Evolutionary conservation across 2,113 vertebrate genomes (phyloP).

Genomic region (Geococcyx californianus): DNA sequence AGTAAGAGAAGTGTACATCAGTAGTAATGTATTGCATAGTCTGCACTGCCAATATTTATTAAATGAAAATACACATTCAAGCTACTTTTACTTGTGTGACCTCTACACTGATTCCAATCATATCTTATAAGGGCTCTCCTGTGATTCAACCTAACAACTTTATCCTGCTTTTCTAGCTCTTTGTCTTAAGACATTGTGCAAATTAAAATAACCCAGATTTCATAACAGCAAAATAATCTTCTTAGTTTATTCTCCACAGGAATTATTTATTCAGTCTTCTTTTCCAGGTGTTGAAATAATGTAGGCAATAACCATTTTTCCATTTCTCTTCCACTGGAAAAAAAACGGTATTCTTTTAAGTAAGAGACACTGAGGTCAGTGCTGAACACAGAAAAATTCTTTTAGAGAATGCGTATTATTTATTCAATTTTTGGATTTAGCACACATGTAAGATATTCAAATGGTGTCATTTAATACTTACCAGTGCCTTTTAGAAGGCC

Average conservation of each 20-base stretch:
- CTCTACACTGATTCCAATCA: background rate
- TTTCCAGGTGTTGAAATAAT: background rate
- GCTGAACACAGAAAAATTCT: background rate
- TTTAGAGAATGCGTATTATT: background rate
- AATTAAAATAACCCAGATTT: background rate
- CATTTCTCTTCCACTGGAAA: background rate
- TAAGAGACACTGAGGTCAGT: background rate
- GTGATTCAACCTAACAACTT: background rate
- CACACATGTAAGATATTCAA: background rate
- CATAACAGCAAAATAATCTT: conserved; percentile 23
- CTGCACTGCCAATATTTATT: background rate
- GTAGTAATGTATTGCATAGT: background rate
- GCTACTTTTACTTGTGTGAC: background rate
- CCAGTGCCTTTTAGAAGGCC: conserved; percentile 31
- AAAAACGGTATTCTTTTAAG: background rate
- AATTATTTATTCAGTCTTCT: conserved; percentile 6
- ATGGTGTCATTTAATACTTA: conserved; percentile 34
- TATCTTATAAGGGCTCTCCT: background rate
- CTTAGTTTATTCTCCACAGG: background rate
- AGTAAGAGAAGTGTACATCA: background rate
- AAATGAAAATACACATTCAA: background rate
- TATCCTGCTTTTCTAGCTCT: background rate
- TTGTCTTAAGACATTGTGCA: background rate
- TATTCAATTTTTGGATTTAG: conserved; percentile 34
- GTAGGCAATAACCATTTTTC: background rate